Evolutionary conservation across 2,888 invertebrate species (phyloP), one percentile per base, ranked within the genome.

Genomic region (Erpobdella octoculata): DNA sequence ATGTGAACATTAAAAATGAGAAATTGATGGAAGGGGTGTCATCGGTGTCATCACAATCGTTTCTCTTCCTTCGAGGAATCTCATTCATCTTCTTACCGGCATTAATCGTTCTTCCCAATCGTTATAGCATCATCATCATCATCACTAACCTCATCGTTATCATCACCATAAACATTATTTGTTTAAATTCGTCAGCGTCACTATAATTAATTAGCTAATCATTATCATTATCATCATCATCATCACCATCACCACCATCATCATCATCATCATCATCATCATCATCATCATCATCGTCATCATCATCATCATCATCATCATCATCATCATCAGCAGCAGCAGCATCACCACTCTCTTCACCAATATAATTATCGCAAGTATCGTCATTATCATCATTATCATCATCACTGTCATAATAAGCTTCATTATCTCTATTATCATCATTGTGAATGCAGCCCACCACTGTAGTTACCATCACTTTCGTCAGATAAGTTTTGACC

Each of bases 261-360:
- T 25, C 74, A 75, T 76, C 68, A 72, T 69, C 38, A 74, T 70
- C 38, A 73, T 67, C 71, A 66, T 75, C 64, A 36, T 76, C 75
- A 36, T 35, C 59, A 58, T 35, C 53, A 25, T 70, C 59, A 21
- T 53, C 33, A n/a, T 58, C 18, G 21, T 12, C 31, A 31, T 9
- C 62, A 35, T 28, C 28, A 62, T 62, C 35, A 62, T 62, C n/a
- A 12, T 62, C 62, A 62, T 62, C 33, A 31, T 62, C 62, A 62
- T 62, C 62, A 33, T 6, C 33, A 62, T 33, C 62, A 25, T 6
- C 62, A n/a, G n/a, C n/a, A n/a, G n/a, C n/a, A n/a, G n/a, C n/a
- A n/a, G n/a, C n/a, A n/a, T n/a, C n/a, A n/a, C n/a, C n/a, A n/a
- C n/a, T n/a, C n/a, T n/a, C n/a, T n/a, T 15, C n/a, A 12, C n/a